A percentile compares a stretch with the other conserved stretches of the same genome.
These are phyloP conservation scores for Arion vulgaris DNA, from an alignment of 1,140 invertebrate species.

Conservation along the genomic window DNA sequence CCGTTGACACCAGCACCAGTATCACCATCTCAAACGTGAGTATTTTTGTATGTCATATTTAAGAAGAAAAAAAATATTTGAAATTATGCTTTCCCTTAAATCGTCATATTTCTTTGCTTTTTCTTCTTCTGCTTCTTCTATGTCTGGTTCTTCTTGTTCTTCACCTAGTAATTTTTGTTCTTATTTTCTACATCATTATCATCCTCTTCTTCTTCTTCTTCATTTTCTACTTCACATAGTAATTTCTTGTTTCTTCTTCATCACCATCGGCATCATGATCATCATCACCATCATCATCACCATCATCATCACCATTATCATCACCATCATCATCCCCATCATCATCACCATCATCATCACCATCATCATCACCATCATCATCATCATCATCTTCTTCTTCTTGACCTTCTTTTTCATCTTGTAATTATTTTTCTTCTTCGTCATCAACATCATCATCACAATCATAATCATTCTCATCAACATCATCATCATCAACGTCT, in stretches of 20 bases:
- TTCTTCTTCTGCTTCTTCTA: too few relatives aligned
- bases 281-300: too few relatives aligned
- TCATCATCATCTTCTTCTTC: background rate
- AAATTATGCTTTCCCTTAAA: background rate
- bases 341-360: too few relatives aligned
- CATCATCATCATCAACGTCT: background rate
- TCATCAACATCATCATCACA: background rate
- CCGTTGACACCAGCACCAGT: slow-evolving; percentile 1
- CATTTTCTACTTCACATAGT: background rate
- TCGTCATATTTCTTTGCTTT: too few relatives aligned
- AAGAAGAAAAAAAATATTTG: background rate
- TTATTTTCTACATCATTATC: background rate
- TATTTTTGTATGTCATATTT: background rate
- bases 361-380: too few relatives aligned
- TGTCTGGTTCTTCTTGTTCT: background rate
- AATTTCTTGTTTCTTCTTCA: too few relatives aligned
- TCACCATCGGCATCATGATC: too few relatives aligned
- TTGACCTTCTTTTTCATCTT: background rate
- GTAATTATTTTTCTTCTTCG: background rate
- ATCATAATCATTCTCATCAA: background rate
- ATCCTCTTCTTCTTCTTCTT: background rate
- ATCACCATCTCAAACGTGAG: slow-evolving; percentile 25
- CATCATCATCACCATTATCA: too few relatives aligned
- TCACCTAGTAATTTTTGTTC: background rate
- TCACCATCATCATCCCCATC: too few relatives aligned